Evolutionary conservation across 2,888 invertebrate genomes (phyloP).

Genomic region (Bruchidius siliquastri): DNA sequence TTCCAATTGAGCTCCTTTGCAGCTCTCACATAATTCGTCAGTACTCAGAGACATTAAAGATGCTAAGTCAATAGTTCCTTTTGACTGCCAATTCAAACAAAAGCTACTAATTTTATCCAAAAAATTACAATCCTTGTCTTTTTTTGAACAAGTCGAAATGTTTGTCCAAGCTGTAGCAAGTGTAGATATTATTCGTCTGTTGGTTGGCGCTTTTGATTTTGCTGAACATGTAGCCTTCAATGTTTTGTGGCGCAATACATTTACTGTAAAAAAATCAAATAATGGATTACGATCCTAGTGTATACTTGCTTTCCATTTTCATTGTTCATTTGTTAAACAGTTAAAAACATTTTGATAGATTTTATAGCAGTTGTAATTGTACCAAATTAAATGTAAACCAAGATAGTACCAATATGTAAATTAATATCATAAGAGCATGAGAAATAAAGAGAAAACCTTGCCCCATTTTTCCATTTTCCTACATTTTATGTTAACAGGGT

Average conservation of each 20-base stretch:
- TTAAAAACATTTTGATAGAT: too few relatives aligned
- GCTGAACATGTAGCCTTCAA: constrained; percentile 23
- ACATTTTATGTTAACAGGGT: too few relatives aligned
- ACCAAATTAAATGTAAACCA: too few relatives aligned
- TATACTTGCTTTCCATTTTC: too few relatives aligned
- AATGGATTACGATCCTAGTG: too few relatives aligned
- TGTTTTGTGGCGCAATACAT: constrained; percentile 24
- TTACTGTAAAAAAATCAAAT: constrained; percentile 23
- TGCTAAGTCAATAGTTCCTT: background rate
- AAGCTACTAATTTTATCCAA: background rate
- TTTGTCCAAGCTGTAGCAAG: constrained; percentile 17
- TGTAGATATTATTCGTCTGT: constrained; percentile 13
- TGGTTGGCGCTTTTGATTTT: constrained; percentile 10
- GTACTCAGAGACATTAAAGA: background rate
- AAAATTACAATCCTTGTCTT: background rate
- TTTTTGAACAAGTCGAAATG: constrained; percentile 16
- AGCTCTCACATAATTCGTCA: background rate
- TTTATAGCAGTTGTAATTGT: too few relatives aligned
- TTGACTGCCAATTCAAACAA: background rate
- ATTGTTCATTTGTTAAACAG: too few relatives aligned
- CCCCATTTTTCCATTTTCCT: too few relatives aligned
- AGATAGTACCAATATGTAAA: too few relatives aligned
- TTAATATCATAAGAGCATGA: too few relatives aligned
- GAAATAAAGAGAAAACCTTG: too few relatives aligned
- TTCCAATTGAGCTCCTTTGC: background rate